A percentile compares a stretch with the other conserved stretches of the same genome.
phyloP scores from a whole-genome alignment of 2,797 vertebrate species.

The Threskiornis aethiopicus region DNA sequence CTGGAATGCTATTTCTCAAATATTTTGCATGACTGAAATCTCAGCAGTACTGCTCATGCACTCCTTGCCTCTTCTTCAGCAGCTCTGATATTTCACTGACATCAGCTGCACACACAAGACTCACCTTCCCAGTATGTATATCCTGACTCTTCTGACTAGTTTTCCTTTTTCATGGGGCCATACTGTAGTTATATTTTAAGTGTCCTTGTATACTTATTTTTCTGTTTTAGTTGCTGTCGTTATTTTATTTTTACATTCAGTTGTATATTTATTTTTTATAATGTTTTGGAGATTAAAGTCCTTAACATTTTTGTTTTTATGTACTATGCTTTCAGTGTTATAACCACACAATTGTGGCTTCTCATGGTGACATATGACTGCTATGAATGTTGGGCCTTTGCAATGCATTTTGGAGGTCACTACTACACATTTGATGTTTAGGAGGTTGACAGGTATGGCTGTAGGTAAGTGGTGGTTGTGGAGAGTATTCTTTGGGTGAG shows the following conservation, averaged over 20 bases:
- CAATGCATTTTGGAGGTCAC: constrained; percentile 78
- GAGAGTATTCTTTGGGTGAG: constrained; percentile 57
- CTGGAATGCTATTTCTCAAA: not conserved
- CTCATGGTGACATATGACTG: constrained; percentile 77
- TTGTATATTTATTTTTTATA: constrained; percentile 48
- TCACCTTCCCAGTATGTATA: not conserved
- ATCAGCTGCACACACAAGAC: not conserved
- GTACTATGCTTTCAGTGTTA: constrained; percentile 79
- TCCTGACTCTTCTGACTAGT: not conserved
- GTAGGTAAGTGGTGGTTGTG: constrained; percentile 77
- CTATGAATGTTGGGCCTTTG: constrained; percentile 77
- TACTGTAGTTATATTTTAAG: not conserved
- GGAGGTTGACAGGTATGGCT: constrained; percentile 77
- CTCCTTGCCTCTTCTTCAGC: not conserved
- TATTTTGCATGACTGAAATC: not conserved
- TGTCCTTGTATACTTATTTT: constrained; percentile 42
- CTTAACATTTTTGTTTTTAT: constrained; percentile 74
- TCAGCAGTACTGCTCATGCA: not conserved
- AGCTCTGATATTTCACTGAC: not conserved
- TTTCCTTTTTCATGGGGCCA: not conserved
- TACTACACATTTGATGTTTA: constrained; percentile 75
- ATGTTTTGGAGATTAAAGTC: constrained; percentile 49
- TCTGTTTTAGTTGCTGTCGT: constrained; percentile 37
- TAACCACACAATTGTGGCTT: constrained; percentile 79
- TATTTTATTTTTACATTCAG: constrained; percentile 62